Evolutionary conservation across 1,140 invertebrate genomes (phyloP).

Genomic region (Conus betulinus): DNA sequence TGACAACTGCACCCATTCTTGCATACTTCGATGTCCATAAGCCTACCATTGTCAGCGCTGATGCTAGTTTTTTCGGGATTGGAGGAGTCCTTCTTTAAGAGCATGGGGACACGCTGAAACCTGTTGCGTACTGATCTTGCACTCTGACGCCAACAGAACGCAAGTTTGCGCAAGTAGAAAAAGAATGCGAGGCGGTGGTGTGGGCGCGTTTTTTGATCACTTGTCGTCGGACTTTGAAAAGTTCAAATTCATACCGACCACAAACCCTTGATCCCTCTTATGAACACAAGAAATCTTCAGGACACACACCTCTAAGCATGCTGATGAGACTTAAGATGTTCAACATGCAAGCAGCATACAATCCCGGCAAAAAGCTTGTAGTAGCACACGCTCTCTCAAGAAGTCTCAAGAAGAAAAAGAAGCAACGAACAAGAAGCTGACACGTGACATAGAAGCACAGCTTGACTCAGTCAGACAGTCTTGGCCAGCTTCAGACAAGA

Average conservation of each 20-base stretch:
- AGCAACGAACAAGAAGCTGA: too few species aligned
- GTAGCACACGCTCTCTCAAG: too few species aligned
- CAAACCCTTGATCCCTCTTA: constrained; percentile 63
- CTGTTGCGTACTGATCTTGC: constrained; percentile 74
- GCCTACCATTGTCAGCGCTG: constrained; percentile 47
- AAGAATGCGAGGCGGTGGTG: constrained; percentile 77
- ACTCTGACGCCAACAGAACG: constrained; percentile 73
- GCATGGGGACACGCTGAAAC: constrained; percentile 27
- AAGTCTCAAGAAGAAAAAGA: too few species aligned
- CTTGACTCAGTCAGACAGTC: too few species aligned
- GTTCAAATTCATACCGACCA: constrained; percentile 64
- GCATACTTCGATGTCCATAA: constrained; percentile 9
- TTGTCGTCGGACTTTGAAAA: constrained; percentile 74
- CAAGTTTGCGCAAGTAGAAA: constrained; percentile 78
- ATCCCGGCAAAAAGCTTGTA: too few species aligned
- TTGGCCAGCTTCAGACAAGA: too few species aligned
- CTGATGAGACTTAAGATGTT: too few species aligned
- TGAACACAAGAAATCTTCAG: not conserved
- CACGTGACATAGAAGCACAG: too few species aligned
- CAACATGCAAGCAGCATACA: too few species aligned
- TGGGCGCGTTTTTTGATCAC: constrained; percentile 78
- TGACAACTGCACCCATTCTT: constrained; percentile 19
- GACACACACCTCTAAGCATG: too few species aligned
- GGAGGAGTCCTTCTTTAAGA: constrained; percentile 47
- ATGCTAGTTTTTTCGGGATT: constrained; percentile 48